These are phyloP conservation scores for Aeoliscus strigatus DNA, from an alignment of 2,797 vertebrate species.

Conservation along the genomic window DNA sequence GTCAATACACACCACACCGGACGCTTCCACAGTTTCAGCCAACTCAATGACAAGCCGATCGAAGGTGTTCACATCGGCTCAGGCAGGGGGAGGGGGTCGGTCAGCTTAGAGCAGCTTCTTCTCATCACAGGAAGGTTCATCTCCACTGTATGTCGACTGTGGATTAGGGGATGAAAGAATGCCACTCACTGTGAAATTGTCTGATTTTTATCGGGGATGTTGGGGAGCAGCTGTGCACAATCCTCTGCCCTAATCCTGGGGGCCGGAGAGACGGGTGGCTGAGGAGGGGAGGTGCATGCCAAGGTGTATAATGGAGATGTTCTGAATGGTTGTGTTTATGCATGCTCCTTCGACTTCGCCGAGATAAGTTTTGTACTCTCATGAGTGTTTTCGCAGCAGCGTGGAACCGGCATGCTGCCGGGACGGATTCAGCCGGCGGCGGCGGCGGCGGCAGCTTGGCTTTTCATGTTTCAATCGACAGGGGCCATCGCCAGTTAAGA, in stretches of 20 bases:
- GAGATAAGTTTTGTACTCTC: constrained; percentile 46
- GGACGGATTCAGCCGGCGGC: constrained; percentile 18
- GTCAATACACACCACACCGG: constrained; percentile 19
- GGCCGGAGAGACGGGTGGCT: constrained; percentile 49
- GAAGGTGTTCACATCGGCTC: constrained; percentile 45
- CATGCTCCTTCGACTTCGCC: constrained; percentile 48
- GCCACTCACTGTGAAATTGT: constrained; percentile 80
- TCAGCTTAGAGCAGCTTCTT: constrained; percentile 55
- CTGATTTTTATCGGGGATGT: constrained; percentile 77
- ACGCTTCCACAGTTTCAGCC: constrained; percentile 4
- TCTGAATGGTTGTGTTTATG: constrained; percentile 41
- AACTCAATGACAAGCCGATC: constrained; percentile 27
- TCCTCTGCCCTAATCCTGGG: constrained; percentile 70
- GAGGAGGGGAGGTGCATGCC: constrained; percentile 32
- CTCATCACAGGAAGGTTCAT: constrained; percentile 56
- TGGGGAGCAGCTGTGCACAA: constrained; percentile 77
- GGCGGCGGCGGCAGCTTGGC: constrained; percentile 24
- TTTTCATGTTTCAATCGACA: constrained; percentile 43
- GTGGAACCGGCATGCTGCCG: constrained; percentile 30
- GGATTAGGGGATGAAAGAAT: constrained; percentile 78
- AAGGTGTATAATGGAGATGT: constrained; percentile 33
- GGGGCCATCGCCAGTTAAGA: constrained; percentile 53
- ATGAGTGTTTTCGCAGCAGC: constrained; percentile 32
- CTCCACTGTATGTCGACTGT: constrained; percentile 66
- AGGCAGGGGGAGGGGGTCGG: constrained; percentile 16